These are phyloP conservation scores for Brenthis ino DNA, from an alignment of 2,888 invertebrate genomes.

Conservation along the genomic window DNA sequence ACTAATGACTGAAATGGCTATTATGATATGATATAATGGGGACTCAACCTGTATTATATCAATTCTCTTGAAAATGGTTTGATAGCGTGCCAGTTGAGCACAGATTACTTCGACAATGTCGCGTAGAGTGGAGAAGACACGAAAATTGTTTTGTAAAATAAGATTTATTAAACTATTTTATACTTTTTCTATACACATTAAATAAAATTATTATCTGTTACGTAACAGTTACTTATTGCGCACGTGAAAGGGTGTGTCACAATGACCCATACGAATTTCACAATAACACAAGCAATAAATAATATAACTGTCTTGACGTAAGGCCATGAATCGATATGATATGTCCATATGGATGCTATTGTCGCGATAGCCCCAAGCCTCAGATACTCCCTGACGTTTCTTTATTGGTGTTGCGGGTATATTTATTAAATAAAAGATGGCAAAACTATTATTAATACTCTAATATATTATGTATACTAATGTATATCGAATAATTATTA, in stretches of 20 bases:
- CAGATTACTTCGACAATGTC: too few species aligned
- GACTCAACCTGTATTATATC: too few species aligned
- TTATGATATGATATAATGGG: too few species aligned
- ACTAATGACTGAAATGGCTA: too few species aligned
- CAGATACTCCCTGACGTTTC: slow-evolving; percentile 44
- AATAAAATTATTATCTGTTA: slow-evolving; percentile 8
- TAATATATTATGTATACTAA: too few species aligned
- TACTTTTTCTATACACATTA: not conserved
- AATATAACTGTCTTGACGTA: slow-evolving; percentile 42
- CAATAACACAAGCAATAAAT: slow-evolving; percentile 23
- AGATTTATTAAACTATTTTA: too few species aligned
- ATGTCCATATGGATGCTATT: slow-evolving; percentile 29
- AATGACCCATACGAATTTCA: slow-evolving; percentile 21
- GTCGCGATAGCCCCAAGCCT: slow-evolving; percentile 35
- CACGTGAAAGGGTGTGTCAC: slow-evolving; percentile 52
- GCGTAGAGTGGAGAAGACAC: too few species aligned
- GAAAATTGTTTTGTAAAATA: too few species aligned
- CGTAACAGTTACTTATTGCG: not conserved
- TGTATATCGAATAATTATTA: too few species aligned
- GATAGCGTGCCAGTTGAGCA: too few species aligned
- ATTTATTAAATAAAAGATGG: slow-evolving; percentile 2
- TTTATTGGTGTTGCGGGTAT: slow-evolving; percentile 9
- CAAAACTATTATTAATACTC: too few species aligned
- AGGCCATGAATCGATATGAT: slow-evolving; percentile 29
- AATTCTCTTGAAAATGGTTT: too few species aligned